Evolutionary conservation across 1,140 invertebrate genomes (phyloP), one percentile per base, ranked within the genome.

Genomic region (Euglossa dilemma): DNA sequence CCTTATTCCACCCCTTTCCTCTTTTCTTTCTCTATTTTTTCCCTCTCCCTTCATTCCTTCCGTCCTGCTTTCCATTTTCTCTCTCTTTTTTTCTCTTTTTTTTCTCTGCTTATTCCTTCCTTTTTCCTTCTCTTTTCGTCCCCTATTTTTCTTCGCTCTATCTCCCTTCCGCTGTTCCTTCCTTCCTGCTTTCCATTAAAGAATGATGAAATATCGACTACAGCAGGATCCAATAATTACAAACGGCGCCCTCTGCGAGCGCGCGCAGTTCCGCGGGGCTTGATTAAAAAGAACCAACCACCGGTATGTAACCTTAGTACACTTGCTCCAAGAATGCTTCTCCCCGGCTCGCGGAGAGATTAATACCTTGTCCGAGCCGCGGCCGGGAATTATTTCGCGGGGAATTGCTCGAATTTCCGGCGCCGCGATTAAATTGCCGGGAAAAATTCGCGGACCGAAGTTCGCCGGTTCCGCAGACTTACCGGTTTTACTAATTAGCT

Each of bases 181-280:
- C 43, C 7, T 45, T 28, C 18, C 50, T 23, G 9, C 18, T n/a
- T 20, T 50, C 59, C 57, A 43, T 64, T 66, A 25, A 77, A 77
- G 64, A 77, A 70, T 70, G 54, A 77, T 83, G 78, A 80, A 73
- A 80, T 72, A 80, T 80, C 59, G 77, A 54, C 78, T 63, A 45
- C 28, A 20, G 28, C 52, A 69, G 77, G 69, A 80, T 73, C 69
- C 78, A 73, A 73, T 80, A 80, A 80, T 80, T 80, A 64, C 78
- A n/a, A 73, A 47, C 36, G 25, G 61, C 28, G 28, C 14, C 12
- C 25, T 23, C 28, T 14, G 28, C 28, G 18, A 25, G 28, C 52
- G 61, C 14, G 18, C 36, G 77, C 69, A 54, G 54, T 52, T 64
- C 45, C 69, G 16, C 47, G 57, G 45, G 28, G 78, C 47, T 80